Evolutionary conservation across 1,140 invertebrate species (phyloP).

Genomic region (Colletes latitarsis): DNA sequence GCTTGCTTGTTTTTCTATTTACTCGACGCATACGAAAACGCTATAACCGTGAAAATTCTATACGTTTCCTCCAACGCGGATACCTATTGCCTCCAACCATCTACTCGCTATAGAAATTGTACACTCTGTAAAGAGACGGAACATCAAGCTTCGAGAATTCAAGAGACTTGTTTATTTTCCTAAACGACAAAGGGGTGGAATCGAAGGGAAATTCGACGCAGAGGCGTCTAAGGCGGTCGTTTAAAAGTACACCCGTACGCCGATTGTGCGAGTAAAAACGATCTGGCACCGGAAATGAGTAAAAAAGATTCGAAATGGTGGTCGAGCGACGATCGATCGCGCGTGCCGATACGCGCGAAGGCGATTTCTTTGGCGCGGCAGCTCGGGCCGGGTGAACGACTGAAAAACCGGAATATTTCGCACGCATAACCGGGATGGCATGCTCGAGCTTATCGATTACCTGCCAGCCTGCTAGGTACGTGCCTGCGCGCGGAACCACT

Average conservation of each 20-base stretch:
- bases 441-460: constrained; percentile 43
- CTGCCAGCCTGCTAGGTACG: constrained; percentile 30
- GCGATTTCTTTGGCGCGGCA: background rate
- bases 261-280: no score
- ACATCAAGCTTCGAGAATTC: no score
- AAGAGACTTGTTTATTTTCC: no score
- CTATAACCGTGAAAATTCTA: no score
- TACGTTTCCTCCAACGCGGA: no score
- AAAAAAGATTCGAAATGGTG: background rate
- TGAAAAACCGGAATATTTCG: constrained; percentile 41
- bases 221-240: no score
- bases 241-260: no score
- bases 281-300: background rate
- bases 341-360: constrained; percentile 12
- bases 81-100: no score
- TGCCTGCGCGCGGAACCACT: constrained; percentile 25
- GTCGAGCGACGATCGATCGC: background rate
- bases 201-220: no score
- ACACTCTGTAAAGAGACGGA: no score
- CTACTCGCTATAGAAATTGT: no score
- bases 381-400: constrained; percentile 5
- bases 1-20: constrained; percentile 7
- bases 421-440: constrained; percentile 45
- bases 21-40: background rate
- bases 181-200: no score